Evolutionary conservation across 2,888 invertebrate species (phyloP).

Genomic region (Athalia rosae): DNA sequence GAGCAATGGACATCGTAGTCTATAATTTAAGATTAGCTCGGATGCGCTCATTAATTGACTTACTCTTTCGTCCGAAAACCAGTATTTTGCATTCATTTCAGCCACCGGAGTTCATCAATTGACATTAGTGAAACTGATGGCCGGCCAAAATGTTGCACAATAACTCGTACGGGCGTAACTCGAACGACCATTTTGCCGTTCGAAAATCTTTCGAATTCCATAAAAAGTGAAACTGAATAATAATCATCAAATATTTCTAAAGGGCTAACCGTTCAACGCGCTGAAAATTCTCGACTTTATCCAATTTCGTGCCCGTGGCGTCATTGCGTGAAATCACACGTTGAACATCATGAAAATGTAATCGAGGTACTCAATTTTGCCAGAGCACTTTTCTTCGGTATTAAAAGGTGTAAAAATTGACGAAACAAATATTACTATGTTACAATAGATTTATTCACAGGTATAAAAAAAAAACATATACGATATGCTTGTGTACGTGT

Average conservation of each 20-base stretch:
- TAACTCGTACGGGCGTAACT: background rate
- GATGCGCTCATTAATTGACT: conserved; percentile 13
- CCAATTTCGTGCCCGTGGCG: background rate
- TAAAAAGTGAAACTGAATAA: conserved; percentile 27
- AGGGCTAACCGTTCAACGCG: background rate
- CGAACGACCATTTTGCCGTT: background rate
- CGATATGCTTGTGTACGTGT: conserved; percentile 16
- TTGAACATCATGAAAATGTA: too few relatives aligned
- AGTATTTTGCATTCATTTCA: background rate
- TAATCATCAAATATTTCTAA: background rate
- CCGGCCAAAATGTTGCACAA: background rate
- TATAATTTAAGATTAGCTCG: conserved; percentile 8
- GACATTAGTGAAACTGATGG: conserved; percentile 50
- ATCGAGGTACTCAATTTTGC: too few relatives aligned
- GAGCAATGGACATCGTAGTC: background rate
- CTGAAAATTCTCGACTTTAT: background rate
- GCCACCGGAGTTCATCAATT: conserved; percentile 37
- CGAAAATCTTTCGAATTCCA: background rate
- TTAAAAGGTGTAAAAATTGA: background rate
- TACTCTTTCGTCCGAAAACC: background rate
- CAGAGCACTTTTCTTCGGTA: too few relatives aligned
- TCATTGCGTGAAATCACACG: too few relatives aligned
- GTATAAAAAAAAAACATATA: background rate
- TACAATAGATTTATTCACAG: conserved; percentile 30
- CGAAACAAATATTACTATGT: conserved; percentile 11